These are phyloP conservation scores for Todus mexicanus DNA, from an alignment of 2,797 vertebrate species.

Conservation along the genomic window DNA sequence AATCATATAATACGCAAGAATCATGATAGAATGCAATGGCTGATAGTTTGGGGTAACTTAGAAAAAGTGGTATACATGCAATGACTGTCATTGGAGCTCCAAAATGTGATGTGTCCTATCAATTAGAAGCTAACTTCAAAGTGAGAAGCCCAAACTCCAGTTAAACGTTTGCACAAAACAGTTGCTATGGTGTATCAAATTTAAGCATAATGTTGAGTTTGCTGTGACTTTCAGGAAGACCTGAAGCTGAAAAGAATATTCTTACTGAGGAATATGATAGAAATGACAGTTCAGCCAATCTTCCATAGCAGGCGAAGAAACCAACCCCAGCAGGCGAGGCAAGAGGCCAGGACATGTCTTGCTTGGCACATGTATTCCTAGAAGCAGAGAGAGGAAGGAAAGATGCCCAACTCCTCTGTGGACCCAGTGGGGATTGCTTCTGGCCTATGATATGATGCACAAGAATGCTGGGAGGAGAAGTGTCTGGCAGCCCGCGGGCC, in stretches of 20 bases:
- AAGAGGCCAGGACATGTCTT: background rate
- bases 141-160: background rate
- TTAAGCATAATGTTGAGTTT: background rate
- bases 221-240: background rate
- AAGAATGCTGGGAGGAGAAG: background rate
- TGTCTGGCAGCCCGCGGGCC: background rate
- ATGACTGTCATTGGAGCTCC: background rate
- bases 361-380: background rate
- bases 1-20: background rate
- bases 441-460: rapidly evolving
- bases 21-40: background rate
- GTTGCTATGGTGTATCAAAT: background rate
- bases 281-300: background rate
- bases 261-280: background rate
- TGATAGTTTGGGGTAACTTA: background rate
- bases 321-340: background rate
- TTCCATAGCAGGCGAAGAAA: background rate
- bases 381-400: background rate
- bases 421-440: background rate
- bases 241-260: background rate
- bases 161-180: background rate
- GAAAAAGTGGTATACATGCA: background rate
- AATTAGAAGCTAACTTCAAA: background rate
- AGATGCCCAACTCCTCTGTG: rapidly evolving
- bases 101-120: background rate